Evolutionary conservation across 2,113 vertebrate genomes (phyloP), one percentile per base, ranked within the genome.

Genomic region (Chaenocephalus aceratus): DNA sequence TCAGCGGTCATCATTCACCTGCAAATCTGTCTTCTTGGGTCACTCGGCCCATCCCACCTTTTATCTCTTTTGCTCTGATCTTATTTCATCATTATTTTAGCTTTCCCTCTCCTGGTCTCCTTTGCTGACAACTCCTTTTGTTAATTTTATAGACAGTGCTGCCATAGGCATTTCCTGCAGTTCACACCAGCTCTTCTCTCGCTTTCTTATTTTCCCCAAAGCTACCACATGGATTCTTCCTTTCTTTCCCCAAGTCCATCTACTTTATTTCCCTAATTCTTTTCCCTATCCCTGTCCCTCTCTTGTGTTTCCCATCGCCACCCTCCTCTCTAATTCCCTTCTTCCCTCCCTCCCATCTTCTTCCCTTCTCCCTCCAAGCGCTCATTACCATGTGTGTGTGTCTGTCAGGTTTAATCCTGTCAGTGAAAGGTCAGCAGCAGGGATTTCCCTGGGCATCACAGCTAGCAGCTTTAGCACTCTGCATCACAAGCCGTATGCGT

Each of bases 361-460:
- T 73, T 74, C 70, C 72, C 51, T 66, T 75, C 72, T 79, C 74
- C 69, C 80, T 84, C 75, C 73, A 53, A 86, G 66, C 77, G 59
- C 78, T 92, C 87, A 91, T 91, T 91, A 91, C 72, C 87, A 86
- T 90, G 80, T 88, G 76, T 91, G 88, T 87, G 77, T 86, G 90
- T 91, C 77, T 87, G 93, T 93, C 91, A 88, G 91, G 83, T 91
- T 93, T 91, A 86, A 94, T 94, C 87, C 93, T 83, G 88, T 94
- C 91, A 93, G 85, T 82, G 85, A 92, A 94, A 94, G 93, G 93
- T 94, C 93, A 93, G 90, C 90, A 89, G 89, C 88, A 83, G 91
- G 93, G 91, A 91, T 92, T 92, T 94, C 93, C 93, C 91, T 84
- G 80, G 91, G 93, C 91, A 89, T 89, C 86, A 68, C 81, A 87